A percentile compares a stretch with the other conserved stretches of the same genome.
Evolutionary conservation across 2,113 vertebrate species (phyloP).

Genomic region (Trochalopteron elliotii): DNA sequence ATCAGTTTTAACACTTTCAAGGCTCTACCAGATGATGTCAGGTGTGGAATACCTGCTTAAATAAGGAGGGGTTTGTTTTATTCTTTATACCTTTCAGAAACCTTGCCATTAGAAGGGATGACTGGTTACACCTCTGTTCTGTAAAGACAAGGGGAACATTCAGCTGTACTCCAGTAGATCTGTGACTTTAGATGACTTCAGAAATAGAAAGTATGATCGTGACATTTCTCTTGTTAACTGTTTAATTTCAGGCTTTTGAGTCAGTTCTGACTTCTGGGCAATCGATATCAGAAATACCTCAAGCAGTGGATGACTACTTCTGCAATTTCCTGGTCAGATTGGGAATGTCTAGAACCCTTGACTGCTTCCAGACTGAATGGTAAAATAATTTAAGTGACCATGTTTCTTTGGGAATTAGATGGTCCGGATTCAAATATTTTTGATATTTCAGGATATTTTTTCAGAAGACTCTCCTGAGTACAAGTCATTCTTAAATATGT

Average conservation of each 20-base stretch:
- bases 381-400: slow-evolving; percentile 1
- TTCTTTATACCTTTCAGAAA: background rate
- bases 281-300: slow-evolving; percentile 28
- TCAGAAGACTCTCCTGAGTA: background rate
- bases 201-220: background rate
- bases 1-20: background rate
- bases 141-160: background rate
- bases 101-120: background rate
- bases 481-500: background rate
- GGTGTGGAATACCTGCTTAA: background rate
- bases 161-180: background rate
- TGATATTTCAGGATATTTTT: background rate
- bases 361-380: slow-evolving; percentile 93
- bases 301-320: slow-evolving; percentile 84
- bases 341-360: slow-evolving; percentile 87
- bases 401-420: background rate
- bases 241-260: slow-evolving; percentile 67
- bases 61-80: background rate
- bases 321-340: slow-evolving; percentile 87
- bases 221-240: background rate
- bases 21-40: background rate
- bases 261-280: slow-evolving; percentile 24
- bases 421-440: background rate
- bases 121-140: background rate
- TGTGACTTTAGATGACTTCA: background rate